These are phyloP conservation scores for Cyanocitta stelleri DNA, from an alignment of 2,113 vertebrate genomes.

Conservation along the genomic window DNA sequence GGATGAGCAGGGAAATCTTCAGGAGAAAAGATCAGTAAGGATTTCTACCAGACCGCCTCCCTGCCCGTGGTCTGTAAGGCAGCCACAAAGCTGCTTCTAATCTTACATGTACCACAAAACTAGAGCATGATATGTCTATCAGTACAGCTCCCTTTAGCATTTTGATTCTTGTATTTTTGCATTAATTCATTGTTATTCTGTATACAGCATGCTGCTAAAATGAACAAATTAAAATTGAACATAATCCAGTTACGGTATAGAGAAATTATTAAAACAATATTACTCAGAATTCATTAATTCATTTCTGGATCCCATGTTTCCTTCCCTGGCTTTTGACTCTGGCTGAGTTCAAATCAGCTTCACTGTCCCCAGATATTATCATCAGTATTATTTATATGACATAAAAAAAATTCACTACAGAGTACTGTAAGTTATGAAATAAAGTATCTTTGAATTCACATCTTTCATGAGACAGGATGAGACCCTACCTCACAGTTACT, in stretches of 20 bases:
- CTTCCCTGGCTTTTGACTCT: background rate
- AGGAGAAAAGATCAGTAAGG: background rate
- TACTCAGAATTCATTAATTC: background rate
- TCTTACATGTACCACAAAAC: background rate
- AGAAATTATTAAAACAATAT: background rate
- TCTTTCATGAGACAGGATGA: background rate
- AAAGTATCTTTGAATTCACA: background rate
- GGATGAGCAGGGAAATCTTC: background rate
- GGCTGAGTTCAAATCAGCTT: background rate
- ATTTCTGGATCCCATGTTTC: background rate
- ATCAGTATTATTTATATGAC: background rate
- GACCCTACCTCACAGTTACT: slow-evolving; percentile 87
- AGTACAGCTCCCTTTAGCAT: background rate
- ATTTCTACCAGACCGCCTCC: background rate
- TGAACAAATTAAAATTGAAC: slow-evolving; percentile 6
- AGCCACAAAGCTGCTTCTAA: background rate
- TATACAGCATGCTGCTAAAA: background rate
- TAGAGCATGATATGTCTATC: background rate
- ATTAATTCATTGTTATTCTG: background rate
- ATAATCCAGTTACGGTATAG: background rate
- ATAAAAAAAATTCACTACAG: background rate
- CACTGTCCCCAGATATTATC: background rate
- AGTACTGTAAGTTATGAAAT: background rate
- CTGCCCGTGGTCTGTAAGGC: background rate
- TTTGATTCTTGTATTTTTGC: background rate